Percentiles rank a stretch among this genome's conserved stretches.
These are phyloP conservation scores for Gorsachius goisagi DNA, from an alignment of 2,113 vertebrate genomes.

Conservation along the genomic window DNA sequence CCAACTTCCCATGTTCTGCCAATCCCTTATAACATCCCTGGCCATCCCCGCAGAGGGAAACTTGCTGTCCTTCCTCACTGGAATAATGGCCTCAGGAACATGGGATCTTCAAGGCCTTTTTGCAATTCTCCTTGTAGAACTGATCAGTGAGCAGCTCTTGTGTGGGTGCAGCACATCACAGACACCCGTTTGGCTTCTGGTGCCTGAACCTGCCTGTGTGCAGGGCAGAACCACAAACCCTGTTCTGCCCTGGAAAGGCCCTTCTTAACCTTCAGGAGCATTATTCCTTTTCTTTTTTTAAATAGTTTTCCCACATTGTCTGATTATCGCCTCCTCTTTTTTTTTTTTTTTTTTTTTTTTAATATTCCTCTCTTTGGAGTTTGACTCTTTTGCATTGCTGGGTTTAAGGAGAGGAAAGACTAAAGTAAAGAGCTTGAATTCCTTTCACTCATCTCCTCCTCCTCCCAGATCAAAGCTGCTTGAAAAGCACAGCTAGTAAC, in stretches of 20 bases:
- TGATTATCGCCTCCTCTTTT: neutral
- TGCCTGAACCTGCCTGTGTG: neutral
- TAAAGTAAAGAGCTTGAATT: neutral
- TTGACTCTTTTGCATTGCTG: neutral
- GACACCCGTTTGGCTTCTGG: neutral
- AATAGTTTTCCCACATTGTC: neutral
- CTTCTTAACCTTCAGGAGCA: neutral
- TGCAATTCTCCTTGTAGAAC: neutral
- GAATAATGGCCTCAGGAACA: neutral
- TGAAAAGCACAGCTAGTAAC: neutral
- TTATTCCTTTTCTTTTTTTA: too few species aligned
- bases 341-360: neutral
- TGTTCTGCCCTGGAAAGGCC: neutral
- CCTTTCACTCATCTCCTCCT: neutral
- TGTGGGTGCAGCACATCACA: neutral
- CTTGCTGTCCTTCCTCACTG: neutral
- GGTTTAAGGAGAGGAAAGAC: neutral
- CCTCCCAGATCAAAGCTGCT: neutral
- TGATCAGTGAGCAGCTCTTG: fast-evolving
- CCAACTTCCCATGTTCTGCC: neutral
- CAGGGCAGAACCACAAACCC: neutral
- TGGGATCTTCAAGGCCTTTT: neutral
- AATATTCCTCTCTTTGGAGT: neutral
- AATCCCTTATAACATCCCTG: neutral
- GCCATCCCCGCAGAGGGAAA: fast-evolving